Base-by-base conservation (phyloP, 2,113 vertebrate genomes). In the Forbesichthys agassizii region DNA sequence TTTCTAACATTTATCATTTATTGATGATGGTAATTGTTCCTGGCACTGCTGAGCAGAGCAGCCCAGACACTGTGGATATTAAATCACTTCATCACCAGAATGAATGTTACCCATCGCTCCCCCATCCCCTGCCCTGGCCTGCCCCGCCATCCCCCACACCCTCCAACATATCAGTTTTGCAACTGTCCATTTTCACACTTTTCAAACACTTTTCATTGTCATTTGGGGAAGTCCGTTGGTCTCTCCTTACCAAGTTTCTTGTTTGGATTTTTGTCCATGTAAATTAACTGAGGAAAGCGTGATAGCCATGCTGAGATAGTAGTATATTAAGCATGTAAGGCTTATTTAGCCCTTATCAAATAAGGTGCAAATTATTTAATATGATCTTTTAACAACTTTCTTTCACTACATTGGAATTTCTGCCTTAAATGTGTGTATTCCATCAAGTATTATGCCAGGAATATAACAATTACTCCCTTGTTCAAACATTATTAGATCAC, bases 11-110 rank as follows among this genome's bases (percentile, higher is more conserved):
- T 81, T 85, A 80, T 85, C 84, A 87, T 78, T 87, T 86, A 88
- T 88, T 87, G 80, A 89, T 86, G 83, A 85, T 20, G 46, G 79
- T 81, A 83, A 88, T 86, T 83, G 81, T 88, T 85, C 68, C 68
- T 83, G 86, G 83, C 78, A 85, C 75, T 80, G 66, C 64, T 68
- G 82, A 86, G 75, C 67, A 75, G 71, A 77, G 78, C 82, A 51
- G 60, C 67, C 80, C 68, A 87, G 82, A 86, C 88, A 73, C 51
- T 68, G 73, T 75, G 69, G 82, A 86, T 85, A 89, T 86, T 85
- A 86, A 85, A 84, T 86, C 84, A 78, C 80, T 86, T 81, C 18
- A 88, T 88, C 86, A 89, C 83, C 48, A 66, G 64, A 75, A 83
- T 64, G 70, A 79, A 74, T 36, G 72, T n/a, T n/a, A 9, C 54